Evolutionary conservation across 2,113 vertebrate species (phyloP).

Genomic region (Oxyruncus cristatus): DNA sequence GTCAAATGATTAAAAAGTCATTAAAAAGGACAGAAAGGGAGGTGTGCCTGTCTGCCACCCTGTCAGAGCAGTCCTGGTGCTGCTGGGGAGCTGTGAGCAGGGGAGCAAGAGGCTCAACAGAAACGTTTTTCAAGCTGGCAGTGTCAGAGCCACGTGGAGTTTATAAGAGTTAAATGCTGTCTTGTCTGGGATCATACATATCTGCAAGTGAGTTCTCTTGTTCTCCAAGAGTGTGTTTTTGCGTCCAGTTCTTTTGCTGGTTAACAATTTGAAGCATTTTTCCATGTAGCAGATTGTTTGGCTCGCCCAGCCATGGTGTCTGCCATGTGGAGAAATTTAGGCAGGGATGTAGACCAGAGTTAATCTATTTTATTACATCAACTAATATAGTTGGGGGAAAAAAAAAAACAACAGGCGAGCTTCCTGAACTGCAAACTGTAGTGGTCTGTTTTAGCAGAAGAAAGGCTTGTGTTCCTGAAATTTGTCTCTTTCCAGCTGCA

Average conservation of each 20-base stretch:
- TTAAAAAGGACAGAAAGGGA: not conserved
- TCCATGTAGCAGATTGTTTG: not conserved
- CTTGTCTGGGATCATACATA: not conserved
- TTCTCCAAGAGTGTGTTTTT: not conserved
- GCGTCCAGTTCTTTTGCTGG: not conserved
- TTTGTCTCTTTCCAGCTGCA: not conserved
- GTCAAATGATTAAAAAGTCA: not conserved
- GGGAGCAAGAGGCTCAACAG: not conserved
- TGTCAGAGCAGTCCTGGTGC: not conserved
- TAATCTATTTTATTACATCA: not conserved
- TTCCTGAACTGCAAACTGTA: not conserved
- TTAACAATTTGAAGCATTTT: not conserved
- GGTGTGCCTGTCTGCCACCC: fast-evolving
- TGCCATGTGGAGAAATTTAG: not conserved
- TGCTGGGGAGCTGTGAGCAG: not conserved
- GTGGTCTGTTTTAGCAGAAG: not conserved
- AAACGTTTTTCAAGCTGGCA: not conserved
- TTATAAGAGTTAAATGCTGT: not conserved
- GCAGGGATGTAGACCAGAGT: not conserved
- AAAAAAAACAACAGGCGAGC: not conserved
- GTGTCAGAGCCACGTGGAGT: not conserved
- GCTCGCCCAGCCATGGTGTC: not conserved
- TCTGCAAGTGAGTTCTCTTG: not conserved
- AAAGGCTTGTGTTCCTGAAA: not conserved
- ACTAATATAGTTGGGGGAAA: not conserved